Percentiles rank a stretch among this genome's conserved stretches.
Conservation (phyloP, 1,140 invertebrate genomes). For the Lepidostoma basale region DNA sequence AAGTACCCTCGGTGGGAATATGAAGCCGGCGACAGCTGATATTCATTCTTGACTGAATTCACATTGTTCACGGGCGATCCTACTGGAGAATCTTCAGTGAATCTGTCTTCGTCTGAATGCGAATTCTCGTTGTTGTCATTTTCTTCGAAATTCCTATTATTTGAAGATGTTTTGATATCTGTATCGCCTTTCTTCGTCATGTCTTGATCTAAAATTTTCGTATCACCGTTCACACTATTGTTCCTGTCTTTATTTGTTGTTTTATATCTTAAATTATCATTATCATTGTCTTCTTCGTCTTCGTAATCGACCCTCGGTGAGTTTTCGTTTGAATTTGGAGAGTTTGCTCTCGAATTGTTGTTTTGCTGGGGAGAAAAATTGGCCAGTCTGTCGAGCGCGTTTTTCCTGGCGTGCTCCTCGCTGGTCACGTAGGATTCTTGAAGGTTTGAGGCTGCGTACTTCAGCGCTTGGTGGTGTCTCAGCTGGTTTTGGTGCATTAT, state of each 20-base stretch:
- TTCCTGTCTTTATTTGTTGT: neutral
- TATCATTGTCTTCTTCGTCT: constrained; percentile 39
- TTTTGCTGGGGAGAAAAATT: constrained; percentile 26
- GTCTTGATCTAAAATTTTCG: constrained; percentile 10
- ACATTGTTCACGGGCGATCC: constrained; percentile 35
- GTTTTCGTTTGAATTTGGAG: constrained; percentile 33
- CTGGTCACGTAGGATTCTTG: constrained; percentile 23
- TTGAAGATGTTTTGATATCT: neutral
- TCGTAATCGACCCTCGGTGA: constrained; percentile 40
- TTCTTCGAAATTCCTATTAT: constrained; percentile 16
- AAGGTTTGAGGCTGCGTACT: constrained; percentile 23
- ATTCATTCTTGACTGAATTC: constrained; percentile 41
- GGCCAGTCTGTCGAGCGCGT: constrained; percentile 15
- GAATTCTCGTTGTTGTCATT: constrained; percentile 33
- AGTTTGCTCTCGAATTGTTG: constrained; percentile 31
- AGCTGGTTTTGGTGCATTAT: constrained; percentile 50
- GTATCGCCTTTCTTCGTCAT: constrained; percentile 7
- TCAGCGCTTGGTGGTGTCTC: constrained; percentile 50
- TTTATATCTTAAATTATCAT: constrained; percentile 14
- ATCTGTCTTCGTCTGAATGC: constrained; percentile 40
- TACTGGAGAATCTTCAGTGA: constrained; percentile 40
- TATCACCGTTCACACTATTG: constrained; percentile 9
- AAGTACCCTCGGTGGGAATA: constrained; percentile 28
- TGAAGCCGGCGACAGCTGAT: constrained; percentile 35
- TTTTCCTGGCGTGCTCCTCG: constrained; percentile 31